Evolutionary conservation across 2,797 vertebrate species (phyloP), one percentile per base, ranked within the genome.

Genomic region (Lithobates pipiens): DNA sequence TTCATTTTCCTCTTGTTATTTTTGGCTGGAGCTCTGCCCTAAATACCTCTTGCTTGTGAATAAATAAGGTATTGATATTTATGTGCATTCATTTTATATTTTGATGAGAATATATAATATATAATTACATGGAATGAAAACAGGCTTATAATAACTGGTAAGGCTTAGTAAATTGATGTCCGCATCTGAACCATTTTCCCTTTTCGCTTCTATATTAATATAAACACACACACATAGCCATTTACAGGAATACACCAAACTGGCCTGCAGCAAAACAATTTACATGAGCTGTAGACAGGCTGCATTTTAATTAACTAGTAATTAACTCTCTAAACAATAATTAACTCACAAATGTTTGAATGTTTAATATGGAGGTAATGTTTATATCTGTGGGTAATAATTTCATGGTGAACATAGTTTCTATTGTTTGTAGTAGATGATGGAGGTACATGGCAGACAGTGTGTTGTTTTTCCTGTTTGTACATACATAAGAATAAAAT

Each of bases 261-360:
- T 63, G 63, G 10, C 57, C 61, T 78, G 32, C 8, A 65, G 36
- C 36, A 78, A n/a, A 67, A 78, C 65, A 67, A 44, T 36, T 27
- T 44, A 67, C n/a, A 78, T 10, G 39, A 42, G 25, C 23, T 27
- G 27, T 8, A 27, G 39, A 27, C 61, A 36, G 39, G 57, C 61
- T 61, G 65, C 76, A 67, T 34, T 61, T 78, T 78, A 78, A 67
- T 67, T 44, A 78, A 29, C 76, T 13, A 44, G 63, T 67, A 68
- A 78, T 78, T 78, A 78, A 78, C 34, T 42, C 34, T 44, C 76
- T 18, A 15, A 77, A 42, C 57, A 68, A 68, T 78, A 68, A 78
- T 78, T 78, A 78, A 78, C 77, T 44, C 36, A 68, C 61, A 68
- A 78, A 78, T 67, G 36, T 25, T 25, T 29, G 36, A 68, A 68